Evolutionary conservation across 1,140 invertebrate species (phyloP).

Genomic region (Hylyphantes graminicola): DNA sequence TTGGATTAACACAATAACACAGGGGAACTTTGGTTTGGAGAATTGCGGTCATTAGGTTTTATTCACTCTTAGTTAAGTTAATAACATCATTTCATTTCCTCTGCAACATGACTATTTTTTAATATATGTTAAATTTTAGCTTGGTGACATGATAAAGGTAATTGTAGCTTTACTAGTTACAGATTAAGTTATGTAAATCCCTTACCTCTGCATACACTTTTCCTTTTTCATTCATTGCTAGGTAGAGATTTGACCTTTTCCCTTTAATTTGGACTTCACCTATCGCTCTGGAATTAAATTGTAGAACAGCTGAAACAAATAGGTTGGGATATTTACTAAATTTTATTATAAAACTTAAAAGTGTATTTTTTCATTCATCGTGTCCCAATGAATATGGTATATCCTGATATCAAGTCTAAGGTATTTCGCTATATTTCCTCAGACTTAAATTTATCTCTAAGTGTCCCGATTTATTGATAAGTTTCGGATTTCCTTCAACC

Average conservation of each 20-base stretch:
- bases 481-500: no score
- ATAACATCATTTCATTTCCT: no score
- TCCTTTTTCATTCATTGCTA: constrained; percentile 55
- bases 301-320: constrained; percentile 32
- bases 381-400: not conserved
- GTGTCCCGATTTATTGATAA: no score
- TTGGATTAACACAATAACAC: no score
- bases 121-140: no score
- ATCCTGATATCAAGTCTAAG: no score
- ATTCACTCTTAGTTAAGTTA: no score
- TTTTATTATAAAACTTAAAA: not conserved
- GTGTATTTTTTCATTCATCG: not conserved
- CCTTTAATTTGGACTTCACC: constrained; percentile 54
- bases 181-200: not conserved
- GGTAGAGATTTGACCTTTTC: constrained; percentile 31
- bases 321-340: not conserved
- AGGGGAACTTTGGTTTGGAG: no score
- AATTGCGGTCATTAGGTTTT: no score
- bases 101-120: no score
- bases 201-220: constrained; percentile 57
- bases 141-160: no score
- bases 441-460: not conserved
- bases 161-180: no score
- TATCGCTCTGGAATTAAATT: constrained; percentile 23
- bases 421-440: not conserved